Evolutionary conservation across 2,797 vertebrate genomes (phyloP), one percentile per base, ranked within the genome.

Genomic region (Antrozous pallidus): DNA sequence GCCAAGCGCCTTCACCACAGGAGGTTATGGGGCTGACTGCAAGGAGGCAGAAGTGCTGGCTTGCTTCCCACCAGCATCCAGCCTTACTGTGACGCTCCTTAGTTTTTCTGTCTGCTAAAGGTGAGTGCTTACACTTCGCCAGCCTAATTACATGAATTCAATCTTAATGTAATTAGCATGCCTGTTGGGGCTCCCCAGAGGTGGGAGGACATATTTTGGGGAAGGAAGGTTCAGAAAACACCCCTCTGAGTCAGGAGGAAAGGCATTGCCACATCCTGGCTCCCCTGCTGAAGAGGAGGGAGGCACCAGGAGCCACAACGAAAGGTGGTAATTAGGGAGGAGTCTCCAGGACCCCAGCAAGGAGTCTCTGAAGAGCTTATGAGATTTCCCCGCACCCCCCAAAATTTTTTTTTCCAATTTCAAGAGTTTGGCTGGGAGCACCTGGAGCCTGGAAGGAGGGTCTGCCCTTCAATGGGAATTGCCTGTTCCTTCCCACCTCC

Each of bases 311-410:
- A 78, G 74, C 56, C 42, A 33, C 47, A 69, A 49, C 22, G 69
- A 70, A 93, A 84, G 69, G 70, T n/a, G 17, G 36, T 61, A 36
- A 94, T 82, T 82, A 88, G 93, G 38, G 40, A 81, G 83, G 20
- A 1, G 26, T 85, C 88, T 88, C 49, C 42, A 89, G 88, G 70
- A 56, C 38, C 38, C 54, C 14, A 58, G 38, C 6, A 3, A 8
- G 2, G 36, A 8, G 2, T 14, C 20, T 54, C 80, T 20, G 33
- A n/a, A 5, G 47, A 42, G 22, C n/a, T 31, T 14, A 84, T 58
- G 33, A 71, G 2, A 22, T 74, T 31, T 14, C 75, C 63, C 38
- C 49, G n/a, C n/a, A n/a, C 45, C 45, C 45, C 42, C 42, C 42
- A 7, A 17, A 51, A 6, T 51, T 1, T 22, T 38, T 85, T 28